Evolutionary conservation across 2,797 vertebrate species (phyloP), one percentile per base, ranked within the genome.

Genomic region (Pogonophryne albipinna): DNA sequence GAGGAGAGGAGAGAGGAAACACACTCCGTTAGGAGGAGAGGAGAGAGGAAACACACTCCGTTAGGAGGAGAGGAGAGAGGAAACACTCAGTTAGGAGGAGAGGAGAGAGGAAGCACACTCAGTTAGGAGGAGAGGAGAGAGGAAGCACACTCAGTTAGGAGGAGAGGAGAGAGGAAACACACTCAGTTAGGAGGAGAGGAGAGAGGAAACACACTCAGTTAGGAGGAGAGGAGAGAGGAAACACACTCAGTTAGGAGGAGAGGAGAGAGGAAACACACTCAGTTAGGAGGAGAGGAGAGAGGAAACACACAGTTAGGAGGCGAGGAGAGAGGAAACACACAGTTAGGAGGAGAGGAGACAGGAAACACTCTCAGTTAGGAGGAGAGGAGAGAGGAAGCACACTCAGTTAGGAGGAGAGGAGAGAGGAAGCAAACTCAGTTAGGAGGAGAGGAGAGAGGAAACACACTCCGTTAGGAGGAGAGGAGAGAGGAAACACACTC

Each of bases 271-370:
- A 27, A 27, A n/a, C n/a, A 27, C 27, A 27, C 27, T 20, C 20
- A 20, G 20, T 2, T 20, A 20, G 20, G 20, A 20, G 20, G 20
- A 2, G 92, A 16, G 84, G 89, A 44, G 34, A 2, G 23, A 4
- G 68, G 23, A 23, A 23, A 3, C 23, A 23, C 23, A 0, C 23
- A 23, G 23, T 3, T 23, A 66, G 61, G 63, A 82, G 31, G 49
- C 59, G 34, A 34, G 3, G 31, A 3, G 0, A 23, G 61, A 62
- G 3, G 23, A 34, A 61, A 23, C 20, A 38, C 31, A 45, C 3
- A 51, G 34, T 16, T 45, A 49, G 57, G 44, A 51, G 2, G 14
- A 27, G 27, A 27, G 27, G 27, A 27, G 27, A 27, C 4, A 27
- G 27, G 27, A 13, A 70, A 17, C 6, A 27, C 27, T 27, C 27